Percentiles rank a stretch among this genome's conserved stretches.
phyloP scores from a whole-genome alignment of 2,888 invertebrate genomes.

The Callyntrura sp. region DNA sequence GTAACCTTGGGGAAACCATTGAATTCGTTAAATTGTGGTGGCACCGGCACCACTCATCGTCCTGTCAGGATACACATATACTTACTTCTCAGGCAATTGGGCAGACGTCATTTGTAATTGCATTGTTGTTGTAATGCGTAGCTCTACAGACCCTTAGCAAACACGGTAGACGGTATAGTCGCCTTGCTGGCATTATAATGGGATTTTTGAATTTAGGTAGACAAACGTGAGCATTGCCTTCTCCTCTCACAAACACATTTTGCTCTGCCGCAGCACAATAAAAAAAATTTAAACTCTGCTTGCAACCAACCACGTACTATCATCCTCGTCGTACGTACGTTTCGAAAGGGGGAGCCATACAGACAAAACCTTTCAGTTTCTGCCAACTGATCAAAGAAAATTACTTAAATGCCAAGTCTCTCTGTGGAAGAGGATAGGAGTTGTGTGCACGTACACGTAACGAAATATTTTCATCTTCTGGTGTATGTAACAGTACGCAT shows the following conservation, averaged over 20 bases:
- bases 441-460: constrained; percentile 28
- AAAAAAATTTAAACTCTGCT: neutral
- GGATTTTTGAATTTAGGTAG: too few relatives aligned
- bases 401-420: constrained; percentile 44
- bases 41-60: too few relatives aligned
- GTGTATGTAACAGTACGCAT: neutral
- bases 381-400: constrained; percentile 68
- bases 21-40: too few relatives aligned
- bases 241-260: too few relatives aligned
- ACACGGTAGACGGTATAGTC: neutral
- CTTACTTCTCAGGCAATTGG: too few relatives aligned
- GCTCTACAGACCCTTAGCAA: neutral
- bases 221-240: too few relatives aligned
- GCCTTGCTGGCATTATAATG: too few relatives aligned
- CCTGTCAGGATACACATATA: too few relatives aligned
- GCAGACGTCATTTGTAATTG: neutral
- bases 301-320: neutral
- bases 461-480: neutral
- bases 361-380: constrained; percentile 54
- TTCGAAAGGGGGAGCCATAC: neutral
- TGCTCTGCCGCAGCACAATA: too few relatives aligned
- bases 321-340: neutral
- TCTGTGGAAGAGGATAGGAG: neutral
- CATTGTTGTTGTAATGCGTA: neutral
- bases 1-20: too few relatives aligned